Evolutionary conservation across 2,797 vertebrate species (phyloP).

Genomic region (Nyctibius grandis): DNA sequence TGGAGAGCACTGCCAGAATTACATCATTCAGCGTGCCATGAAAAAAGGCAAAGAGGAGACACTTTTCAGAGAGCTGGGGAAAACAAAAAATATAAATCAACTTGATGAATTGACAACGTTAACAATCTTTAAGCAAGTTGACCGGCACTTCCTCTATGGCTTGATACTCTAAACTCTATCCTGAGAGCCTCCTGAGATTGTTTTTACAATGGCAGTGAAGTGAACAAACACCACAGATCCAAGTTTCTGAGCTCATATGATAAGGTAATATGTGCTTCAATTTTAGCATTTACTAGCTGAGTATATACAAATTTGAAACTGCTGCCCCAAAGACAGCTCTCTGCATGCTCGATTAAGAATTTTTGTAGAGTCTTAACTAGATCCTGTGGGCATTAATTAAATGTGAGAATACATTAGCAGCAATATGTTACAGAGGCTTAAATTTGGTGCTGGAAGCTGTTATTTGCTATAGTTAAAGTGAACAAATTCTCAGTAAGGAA

Average conservation of each 20-base stretch:
- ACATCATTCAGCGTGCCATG: neutral
- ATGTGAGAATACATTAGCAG: neutral
- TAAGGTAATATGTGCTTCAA: neutral
- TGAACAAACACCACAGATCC: neutral
- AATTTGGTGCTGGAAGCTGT: neutral
- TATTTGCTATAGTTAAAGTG: neutral
- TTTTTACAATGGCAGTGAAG: neutral
- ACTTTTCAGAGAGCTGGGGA: neutral
- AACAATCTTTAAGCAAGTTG: neutral
- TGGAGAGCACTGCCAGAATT: neutral
- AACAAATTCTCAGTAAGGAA: neutral
- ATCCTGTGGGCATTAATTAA: neutral
- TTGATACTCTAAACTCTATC: neutral
- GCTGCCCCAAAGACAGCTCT: neutral
- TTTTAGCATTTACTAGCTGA: neutral
- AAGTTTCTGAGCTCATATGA: neutral
- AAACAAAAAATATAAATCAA: constrained; percentile 28
- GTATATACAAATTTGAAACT: neutral
- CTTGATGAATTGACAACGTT: neutral
- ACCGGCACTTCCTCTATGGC: neutral
- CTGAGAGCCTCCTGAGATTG: neutral
- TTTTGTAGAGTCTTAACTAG: neutral
- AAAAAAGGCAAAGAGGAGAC: neutral
- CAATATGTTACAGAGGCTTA: neutral
- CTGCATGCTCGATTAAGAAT: neutral